phyloP scores from a whole-genome alignment of 1,140 invertebrate genomes.

The Heliothis subflexa region DNA sequence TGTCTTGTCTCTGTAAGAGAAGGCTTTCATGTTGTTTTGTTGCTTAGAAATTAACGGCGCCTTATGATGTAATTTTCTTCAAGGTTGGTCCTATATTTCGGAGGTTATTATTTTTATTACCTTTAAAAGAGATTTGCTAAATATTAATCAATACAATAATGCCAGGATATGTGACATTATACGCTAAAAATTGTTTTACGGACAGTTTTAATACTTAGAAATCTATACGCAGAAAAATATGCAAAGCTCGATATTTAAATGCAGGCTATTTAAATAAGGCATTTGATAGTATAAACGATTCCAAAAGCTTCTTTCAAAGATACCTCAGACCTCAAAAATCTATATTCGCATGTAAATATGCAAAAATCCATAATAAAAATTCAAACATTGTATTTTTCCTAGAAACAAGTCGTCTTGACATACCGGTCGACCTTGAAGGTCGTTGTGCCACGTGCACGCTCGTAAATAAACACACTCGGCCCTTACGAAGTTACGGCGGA shows the following conservation, averaged over 20 bases:
- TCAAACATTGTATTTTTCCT: conserved; percentile 32
- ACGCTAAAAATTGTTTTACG: too few species aligned
- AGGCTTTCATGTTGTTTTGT: background rate
- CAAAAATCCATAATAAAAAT: conserved; percentile 21
- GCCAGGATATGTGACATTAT: too few species aligned
- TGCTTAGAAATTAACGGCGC: background rate
- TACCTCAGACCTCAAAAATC: background rate
- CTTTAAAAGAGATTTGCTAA: too few species aligned
- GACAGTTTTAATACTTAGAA: too few species aligned
- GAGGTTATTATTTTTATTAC: too few species aligned
- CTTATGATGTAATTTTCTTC: background rate
- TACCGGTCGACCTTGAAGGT: conserved; percentile 48
- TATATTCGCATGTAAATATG: background rate
- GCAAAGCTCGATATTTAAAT: too few species aligned
- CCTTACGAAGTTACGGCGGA: conserved; percentile 14
- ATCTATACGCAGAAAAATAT: too few species aligned
- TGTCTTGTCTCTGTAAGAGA: too few species aligned
- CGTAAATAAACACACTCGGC: conserved; percentile 46
- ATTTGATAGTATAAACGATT: background rate
- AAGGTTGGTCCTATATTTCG: too few species aligned
- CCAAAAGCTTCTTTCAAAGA: background rate
- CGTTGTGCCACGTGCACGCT: conserved; percentile 44
- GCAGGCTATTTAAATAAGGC: too few species aligned
- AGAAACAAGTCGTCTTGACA: conserved; percentile 27
- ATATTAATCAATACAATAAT: too few species aligned